These are phyloP conservation scores for Puntigrus tetrazona DNA, from an alignment of 2,113 vertebrate genomes.

Conservation along the genomic window DNA sequence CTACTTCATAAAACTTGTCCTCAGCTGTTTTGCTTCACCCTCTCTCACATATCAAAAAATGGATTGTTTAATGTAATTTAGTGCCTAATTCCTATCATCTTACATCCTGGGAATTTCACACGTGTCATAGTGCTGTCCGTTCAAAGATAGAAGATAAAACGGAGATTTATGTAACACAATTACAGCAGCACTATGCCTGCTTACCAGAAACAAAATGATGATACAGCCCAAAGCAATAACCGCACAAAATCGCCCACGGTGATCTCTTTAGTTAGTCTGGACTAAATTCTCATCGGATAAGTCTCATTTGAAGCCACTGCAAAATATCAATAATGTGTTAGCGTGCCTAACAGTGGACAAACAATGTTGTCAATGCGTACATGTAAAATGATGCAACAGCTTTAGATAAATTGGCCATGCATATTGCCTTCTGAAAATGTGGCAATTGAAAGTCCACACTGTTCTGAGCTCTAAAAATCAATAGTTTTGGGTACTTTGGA, in stretches of 20 bases:
- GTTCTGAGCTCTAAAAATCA: constrained; percentile 16
- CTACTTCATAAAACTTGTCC: neutral
- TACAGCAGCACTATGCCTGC: constrained; percentile 1
- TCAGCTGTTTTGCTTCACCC: neutral
- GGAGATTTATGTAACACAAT: constrained; percentile 30
- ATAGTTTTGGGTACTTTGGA: neutral
- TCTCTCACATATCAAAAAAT: constrained; percentile 54
- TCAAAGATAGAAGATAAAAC: neutral
- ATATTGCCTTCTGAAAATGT: neutral
- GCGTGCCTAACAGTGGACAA: too few species aligned
- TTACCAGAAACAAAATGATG: constrained; percentile 21
- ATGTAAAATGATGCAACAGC: neutral
- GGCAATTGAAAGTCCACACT: neutral
- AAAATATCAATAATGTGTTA: neutral
- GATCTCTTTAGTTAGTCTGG: too few species aligned
- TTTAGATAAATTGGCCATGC: too few species aligned
- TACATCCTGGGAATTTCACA: constrained; percentile 55
- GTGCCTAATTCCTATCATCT: constrained; percentile 69
- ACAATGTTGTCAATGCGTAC: neutral
- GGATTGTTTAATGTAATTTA: constrained; percentile 74
- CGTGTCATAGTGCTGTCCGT: neutral
- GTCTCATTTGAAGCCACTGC: neutral
- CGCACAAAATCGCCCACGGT: neutral
- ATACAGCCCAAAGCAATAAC: neutral
- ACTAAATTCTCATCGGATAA: neutral